Evolutionary conservation across 2,113 vertebrate genomes (phyloP).

Genomic region (Bettongia penicillata): DNA sequence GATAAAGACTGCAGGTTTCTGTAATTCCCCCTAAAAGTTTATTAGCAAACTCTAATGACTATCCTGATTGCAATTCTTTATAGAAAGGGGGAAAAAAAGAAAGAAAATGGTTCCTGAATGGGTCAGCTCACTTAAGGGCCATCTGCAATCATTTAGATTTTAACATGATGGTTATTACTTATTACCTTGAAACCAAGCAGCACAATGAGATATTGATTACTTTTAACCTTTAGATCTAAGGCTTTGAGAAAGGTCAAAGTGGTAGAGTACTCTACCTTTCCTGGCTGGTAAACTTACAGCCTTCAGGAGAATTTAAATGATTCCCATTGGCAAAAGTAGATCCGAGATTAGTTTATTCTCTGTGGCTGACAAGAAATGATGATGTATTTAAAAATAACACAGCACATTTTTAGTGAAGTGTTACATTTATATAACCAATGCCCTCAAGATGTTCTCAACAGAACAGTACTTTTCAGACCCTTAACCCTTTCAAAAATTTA

Average conservation of each 20-base stretch:
- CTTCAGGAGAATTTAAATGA: conserved; percentile 85
- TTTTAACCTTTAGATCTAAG: conserved; percentile 87
- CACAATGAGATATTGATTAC: conserved; percentile 89
- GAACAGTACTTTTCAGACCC: conserved; percentile 65
- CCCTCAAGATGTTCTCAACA: conserved; percentile 69
- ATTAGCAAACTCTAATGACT: conserved; percentile 82
- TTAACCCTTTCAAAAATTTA: conserved; percentile 80
- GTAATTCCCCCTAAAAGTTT: conserved; percentile 83
- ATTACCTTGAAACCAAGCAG: conserved; percentile 83
- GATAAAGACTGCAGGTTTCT: conserved; percentile 76
- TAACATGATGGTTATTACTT: conserved; percentile 87
- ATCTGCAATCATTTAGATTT: conserved; percentile 87
- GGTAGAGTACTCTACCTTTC: conserved; percentile 75
- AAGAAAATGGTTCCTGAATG: conserved; percentile 73
- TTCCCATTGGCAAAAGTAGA: conserved; percentile 79
- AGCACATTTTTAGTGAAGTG: conserved; percentile 71
- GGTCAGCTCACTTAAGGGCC: conserved; percentile 81
- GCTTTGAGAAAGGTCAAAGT: conserved; percentile 84
- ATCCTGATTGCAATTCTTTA: conserved; percentile 83
- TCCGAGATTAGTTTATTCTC: conserved; percentile 83
- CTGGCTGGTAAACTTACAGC: conserved; percentile 78
- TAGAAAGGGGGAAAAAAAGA: conserved; percentile 63
- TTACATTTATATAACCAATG: conserved; percentile 71
- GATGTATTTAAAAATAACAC: conserved; percentile 78
- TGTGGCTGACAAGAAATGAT: conserved; percentile 81